These are phyloP conservation scores for Rattus norvegicus DNA, from an alignment of 2,113 vertebrate genomes.

Conservation along the genomic window GRCr8 NC_086027.1:88661501-88662000, in stretches of 20 bases:
- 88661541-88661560: not conserved
- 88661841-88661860: not conserved
- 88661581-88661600: no score
- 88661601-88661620: not conserved
- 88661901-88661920: conserved; percentile 10
- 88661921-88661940: not conserved
- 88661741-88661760: not conserved
- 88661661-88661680: not conserved
- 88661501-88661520: not conserved
- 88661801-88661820: not conserved
- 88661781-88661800: not conserved
- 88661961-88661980: not conserved
- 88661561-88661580: not conserved
- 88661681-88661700: not conserved
- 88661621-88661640: not conserved
- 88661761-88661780: not conserved
- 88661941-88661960: not conserved
- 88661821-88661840: not conserved
- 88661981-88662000: not conserved
- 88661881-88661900: not conserved
- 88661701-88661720: not conserved
- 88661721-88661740: not conserved
- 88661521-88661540: not conserved
- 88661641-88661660: not conserved
- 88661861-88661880: not conserved